Evolutionary conservation across 2,797 vertebrate species (phyloP).

Genomic region (Micromesistius poutassou): DNA sequence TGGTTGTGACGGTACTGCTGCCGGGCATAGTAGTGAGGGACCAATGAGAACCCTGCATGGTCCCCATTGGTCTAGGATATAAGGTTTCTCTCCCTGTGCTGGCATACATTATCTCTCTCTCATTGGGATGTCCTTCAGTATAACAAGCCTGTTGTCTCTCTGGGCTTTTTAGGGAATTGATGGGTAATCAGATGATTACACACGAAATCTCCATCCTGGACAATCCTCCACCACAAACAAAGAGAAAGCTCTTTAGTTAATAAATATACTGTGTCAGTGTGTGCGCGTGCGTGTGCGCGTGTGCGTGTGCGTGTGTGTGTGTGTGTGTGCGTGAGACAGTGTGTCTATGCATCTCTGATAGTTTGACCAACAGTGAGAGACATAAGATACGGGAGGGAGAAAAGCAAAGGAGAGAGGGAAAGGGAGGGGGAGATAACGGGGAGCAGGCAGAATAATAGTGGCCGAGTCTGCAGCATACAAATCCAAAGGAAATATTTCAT

Average conservation of each 20-base stretch:
- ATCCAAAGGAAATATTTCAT: constrained; percentile 43
- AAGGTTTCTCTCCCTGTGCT: background rate
- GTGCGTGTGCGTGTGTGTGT: background rate
- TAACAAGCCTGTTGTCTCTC: background rate
- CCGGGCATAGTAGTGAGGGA: too few relatives aligned
- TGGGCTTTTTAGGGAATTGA: constrained; percentile 70
- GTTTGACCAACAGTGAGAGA: background rate
- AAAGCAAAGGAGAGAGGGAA: constrained; percentile 36
- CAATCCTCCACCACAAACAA: constrained; percentile 68
- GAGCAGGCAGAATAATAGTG: constrained; percentile 9
- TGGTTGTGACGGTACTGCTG: too few relatives aligned
- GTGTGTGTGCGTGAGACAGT: background rate
- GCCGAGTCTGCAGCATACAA: constrained; percentile 36
- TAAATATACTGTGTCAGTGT: constrained; percentile 54
- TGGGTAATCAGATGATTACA: constrained; percentile 74
- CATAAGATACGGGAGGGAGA: background rate
- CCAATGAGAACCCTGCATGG: background rate
- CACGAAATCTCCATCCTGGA: constrained; percentile 69
- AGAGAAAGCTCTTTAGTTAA: constrained; percentile 73
- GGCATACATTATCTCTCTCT: background rate
- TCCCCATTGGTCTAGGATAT: background rate
- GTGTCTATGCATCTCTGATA: background rate
- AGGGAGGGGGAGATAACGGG: constrained; percentile 32
- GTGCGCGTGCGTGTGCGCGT: background rate
- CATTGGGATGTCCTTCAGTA: constrained; percentile 18